Base-by-base conservation (phyloP, 2,888 invertebrate genomes). In the Subacronicta megacephala region DNA sequence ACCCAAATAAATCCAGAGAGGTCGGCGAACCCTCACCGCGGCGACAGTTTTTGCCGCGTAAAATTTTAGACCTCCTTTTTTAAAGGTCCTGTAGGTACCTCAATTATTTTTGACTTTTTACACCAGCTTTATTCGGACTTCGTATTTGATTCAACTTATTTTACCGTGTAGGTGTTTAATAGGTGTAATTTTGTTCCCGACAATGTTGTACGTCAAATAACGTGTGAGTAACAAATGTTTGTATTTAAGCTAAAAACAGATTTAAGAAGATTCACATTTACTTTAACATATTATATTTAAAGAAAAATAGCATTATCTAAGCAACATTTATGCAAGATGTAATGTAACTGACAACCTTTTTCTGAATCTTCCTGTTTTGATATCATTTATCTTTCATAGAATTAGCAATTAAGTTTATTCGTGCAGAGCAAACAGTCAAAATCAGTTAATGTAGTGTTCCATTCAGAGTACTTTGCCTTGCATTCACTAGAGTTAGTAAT, bases 91-190 rank as follows among this genome's bases (percentile, higher is more conserved):
- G 81, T 80, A 77, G 74, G 77, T 85, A 82, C 87, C 85, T 85
- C 92, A 92, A 93, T 93, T 92, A 93, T 92, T 93, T 90, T 85
- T 81, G 84, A 90, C 85, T 92, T 92, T 92, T 93, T 92, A 86
- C 86, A 77, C 76, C 81, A 81, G 83, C 85, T 80, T 88, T 87
- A 85, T 84, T 85, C 82, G 82, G 84, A 86, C 60, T 88, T 87
- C 87, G 84, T 84, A 83, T 86, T 84, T 84, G 88, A 88, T 81
- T 81, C 64, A 40, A 31, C 51, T 72, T 72, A 75, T 71, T 67
- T 62, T 63, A 42, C 50, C 44, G 50, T 62, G 75, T 75, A 73
- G 75, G 73, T 73, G 75, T 75, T 75, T 72, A 72, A 75, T 75
- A 75, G 73, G 60, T 72, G 68, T 68, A 72, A 70, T 75, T 75